Evolutionary conservation across 2,888 invertebrate genomes (phyloP).

Genomic region (Deilephila porcellus): DNA sequence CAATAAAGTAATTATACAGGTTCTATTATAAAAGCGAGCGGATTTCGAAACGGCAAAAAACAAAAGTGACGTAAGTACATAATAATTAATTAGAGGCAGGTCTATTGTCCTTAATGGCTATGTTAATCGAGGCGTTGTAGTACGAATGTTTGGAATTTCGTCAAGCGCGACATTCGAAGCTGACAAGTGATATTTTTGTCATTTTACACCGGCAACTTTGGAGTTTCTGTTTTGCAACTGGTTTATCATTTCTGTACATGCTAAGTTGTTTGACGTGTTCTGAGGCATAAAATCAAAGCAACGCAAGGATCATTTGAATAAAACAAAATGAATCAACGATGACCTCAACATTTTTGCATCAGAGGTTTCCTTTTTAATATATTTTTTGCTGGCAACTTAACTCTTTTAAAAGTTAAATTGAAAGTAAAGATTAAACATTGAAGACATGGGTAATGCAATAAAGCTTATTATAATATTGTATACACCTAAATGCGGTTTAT

Average conservation of each 20-base stretch:
- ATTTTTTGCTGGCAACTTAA: not conserved
- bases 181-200: not conserved
- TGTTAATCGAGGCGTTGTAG: conserved; percentile 16
- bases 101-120: conserved; percentile 32
- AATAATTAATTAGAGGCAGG: conserved; percentile 24
- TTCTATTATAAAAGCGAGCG: conserved; percentile 25
- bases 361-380: not conserved
- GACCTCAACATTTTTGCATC: conserved; percentile 23
- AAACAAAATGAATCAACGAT: conserved; percentile 26
- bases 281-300: conserved; percentile 17
- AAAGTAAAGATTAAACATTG: not conserved
- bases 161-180: conserved; percentile 4
- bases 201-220: not conserved
- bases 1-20: conserved; percentile 13
- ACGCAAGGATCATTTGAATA: conserved; percentile 11
- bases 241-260: conserved; percentile 14
- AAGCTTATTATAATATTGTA: not conserved
- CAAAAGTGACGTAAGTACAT: conserved; percentile 28
- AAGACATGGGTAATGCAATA: not conserved
- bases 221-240: conserved; percentile 12
- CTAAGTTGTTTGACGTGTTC: conserved; percentile 18
- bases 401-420: not conserved
- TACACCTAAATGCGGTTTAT: too few relatives aligned
- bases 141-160: not conserved
- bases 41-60: conserved; percentile 16